Base-by-base conservation (phyloP, 2,888 invertebrate species). In the Luperina testacea region DNA sequence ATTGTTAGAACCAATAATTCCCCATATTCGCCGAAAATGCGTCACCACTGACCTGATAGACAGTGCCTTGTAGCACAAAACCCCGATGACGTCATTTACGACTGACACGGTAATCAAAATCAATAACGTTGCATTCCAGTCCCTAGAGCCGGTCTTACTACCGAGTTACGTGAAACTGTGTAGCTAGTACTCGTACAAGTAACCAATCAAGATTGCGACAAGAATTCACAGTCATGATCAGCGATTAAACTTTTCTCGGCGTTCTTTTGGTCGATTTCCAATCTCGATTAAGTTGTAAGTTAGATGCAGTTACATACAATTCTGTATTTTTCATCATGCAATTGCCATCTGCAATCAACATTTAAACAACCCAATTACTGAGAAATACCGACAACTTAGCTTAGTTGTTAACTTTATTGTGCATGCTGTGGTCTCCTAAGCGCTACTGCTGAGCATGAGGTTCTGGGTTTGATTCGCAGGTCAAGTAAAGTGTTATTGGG, bases 81-180 rank as follows among this genome's bases (percentile, higher is more conserved):
- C 48, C 57, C 57, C 64, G 71, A 77, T 87, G 87, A 79, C 82
- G 71, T 85, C 88, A 86, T 59, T 75, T 51, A 69, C 61, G 42
- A 71, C 59, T 79, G 75, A 75, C 86, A 72, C 68, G 27, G 64
- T 79, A 87, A 87, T 85, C 78, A 42, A 87, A 82, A 86, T 85
- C 88, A 85, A 85, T 79, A 85, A 75, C 53, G 70, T 71, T 68
- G 88, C 86, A 85, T 87, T 82, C 85, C 82, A 57, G 75, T 78
- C 74, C 63, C 76, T 45, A 63, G 72, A 73, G 69, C 42, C 51
- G 61, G 69, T 69, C 67, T 75, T 69, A 59, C 45, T 69, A 70
- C 64, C 8, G 27, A 72, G 53, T 69, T 69, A 64, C 70, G n/a
- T 59, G n/a, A 59, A 57, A 59, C 63, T 15, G 38, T 24, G 72